phyloP scores from a whole-genome alignment of 2,888 invertebrate genomes.

The Bedellia somnulentella region DNA sequence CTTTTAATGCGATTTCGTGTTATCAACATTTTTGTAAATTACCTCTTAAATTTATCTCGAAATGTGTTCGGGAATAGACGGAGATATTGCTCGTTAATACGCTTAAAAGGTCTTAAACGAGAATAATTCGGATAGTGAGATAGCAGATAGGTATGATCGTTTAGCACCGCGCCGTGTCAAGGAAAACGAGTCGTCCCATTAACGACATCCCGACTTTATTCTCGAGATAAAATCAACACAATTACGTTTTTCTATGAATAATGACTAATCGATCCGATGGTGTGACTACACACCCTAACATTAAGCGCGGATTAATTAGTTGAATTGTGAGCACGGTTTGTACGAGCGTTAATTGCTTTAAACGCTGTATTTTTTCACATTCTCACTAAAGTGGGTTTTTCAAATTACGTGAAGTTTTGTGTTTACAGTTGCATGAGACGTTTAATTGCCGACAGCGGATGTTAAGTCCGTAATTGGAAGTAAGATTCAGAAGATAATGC shows the following conservation, averaged over 20 bases:
- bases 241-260: conserved; percentile 8
- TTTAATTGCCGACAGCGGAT: conserved; percentile 48
- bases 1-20: too few relatives aligned
- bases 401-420: conserved; percentile 42
- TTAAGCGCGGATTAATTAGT: conserved; percentile 35
- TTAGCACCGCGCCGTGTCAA: too few relatives aligned
- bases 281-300: conserved; percentile 18
- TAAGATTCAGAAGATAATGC: conserved; percentile 40
- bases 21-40: too few relatives aligned
- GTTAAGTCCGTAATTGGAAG: conserved; percentile 49
- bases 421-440: conserved; percentile 53
- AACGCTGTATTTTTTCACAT: conserved; percentile 49
- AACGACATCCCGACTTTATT: too few relatives aligned
- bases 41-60: too few relatives aligned
- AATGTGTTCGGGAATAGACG: too few relatives aligned
- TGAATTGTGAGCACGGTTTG: conserved; percentile 31
- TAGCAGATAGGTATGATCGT: too few relatives aligned
- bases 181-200: too few relatives aligned
- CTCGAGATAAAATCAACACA: conserved; percentile 8
- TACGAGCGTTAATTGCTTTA: conserved; percentile 47
- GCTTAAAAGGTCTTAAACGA: too few relatives aligned
- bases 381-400: conserved; percentile 40
- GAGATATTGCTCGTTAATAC: too few relatives aligned
- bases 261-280: conserved; percentile 20
- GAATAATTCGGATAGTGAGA: too few relatives aligned